phyloP scores from a whole-genome alignment of 2,888 invertebrate genomes.

The Nemoura dubitans region DNA sequence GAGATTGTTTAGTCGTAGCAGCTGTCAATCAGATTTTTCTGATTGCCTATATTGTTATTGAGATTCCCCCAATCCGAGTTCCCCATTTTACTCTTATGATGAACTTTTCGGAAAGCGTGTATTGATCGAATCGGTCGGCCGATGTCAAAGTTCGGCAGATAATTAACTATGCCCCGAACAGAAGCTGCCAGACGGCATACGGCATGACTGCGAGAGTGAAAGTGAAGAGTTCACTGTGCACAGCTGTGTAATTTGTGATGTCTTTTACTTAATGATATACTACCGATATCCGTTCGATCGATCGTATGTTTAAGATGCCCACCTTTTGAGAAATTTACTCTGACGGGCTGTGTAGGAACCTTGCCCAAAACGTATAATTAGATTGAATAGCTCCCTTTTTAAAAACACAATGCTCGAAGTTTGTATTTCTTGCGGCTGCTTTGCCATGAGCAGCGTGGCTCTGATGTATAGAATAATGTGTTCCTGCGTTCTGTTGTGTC shows the following conservation, averaged over 20 bases:
- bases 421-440: not conserved
- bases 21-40: not conserved
- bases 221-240: not conserved
- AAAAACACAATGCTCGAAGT: not conserved
- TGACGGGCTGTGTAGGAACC: not conserved
- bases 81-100: not conserved
- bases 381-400: slow-evolving; percentile 5
- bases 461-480: not conserved
- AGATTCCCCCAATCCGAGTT: not conserved
- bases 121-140: not conserved
- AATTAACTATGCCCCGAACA: not conserved
- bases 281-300: not conserved
- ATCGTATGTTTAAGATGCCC: not conserved
- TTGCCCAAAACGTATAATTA: slow-evolving; percentile 4
- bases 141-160: not conserved
- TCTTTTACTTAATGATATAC: not conserved
- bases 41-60: not conserved
- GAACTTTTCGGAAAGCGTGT: slow-evolving; percentile 3
- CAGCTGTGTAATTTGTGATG: slow-evolving; percentile 12
- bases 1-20: not conserved
- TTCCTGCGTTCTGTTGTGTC: not conserved
- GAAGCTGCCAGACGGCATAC: too few species aligned
- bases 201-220: not conserved
- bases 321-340: not conserved
- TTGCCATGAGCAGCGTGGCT: not conserved